A percentile compares a stretch with the other conserved stretches of the same genome.
phyloP scores from a whole-genome alignment of 2,113 vertebrate genomes.

The Xenopus laevis region DNA sequence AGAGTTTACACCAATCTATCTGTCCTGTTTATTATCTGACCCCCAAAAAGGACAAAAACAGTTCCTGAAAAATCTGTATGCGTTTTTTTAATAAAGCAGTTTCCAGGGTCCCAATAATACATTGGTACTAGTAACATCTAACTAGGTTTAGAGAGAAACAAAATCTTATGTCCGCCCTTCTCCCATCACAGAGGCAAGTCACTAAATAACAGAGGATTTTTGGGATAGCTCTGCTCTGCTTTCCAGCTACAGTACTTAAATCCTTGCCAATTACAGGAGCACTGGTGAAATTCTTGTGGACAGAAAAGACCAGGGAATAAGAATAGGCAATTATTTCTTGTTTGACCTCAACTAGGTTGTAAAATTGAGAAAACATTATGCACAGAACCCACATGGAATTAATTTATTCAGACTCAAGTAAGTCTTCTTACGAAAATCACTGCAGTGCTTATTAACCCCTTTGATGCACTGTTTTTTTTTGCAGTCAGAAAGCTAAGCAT shows the following conservation, averaged over 20 bases:
- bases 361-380: too few relatives aligned
- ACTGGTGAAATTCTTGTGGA: too few relatives aligned
- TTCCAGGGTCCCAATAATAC: background rate
- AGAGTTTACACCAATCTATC: constrained; percentile 11
- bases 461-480: too few relatives aligned
- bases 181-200: constrained; percentile 13
- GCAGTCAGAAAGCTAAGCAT: background rate
- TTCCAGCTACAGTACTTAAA: constrained; percentile 7
- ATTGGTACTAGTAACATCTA: constrained; percentile 1
- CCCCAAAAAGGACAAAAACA: constrained; percentile 40
- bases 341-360: too few relatives aligned
- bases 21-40: constrained; percentile 45
- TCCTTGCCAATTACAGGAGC: background rate
- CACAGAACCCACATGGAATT: too few relatives aligned
- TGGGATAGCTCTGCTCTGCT: background rate
- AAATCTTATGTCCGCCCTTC: constrained; percentile 7
- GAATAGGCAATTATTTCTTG: too few relatives aligned
- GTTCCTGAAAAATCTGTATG: constrained; percentile 36
- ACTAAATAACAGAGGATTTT: background rate
- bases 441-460: too few relatives aligned
- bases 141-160: background rate
- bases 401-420: too few relatives aligned
- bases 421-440: too few relatives aligned
- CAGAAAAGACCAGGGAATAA: too few relatives aligned
- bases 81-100: constrained; percentile 36